A percentile compares a stretch with the other conserved stretches of the same genome.
Conservation (phyloP, 2,113 vertebrate genomes). For the Mustelus asterias region DNA sequence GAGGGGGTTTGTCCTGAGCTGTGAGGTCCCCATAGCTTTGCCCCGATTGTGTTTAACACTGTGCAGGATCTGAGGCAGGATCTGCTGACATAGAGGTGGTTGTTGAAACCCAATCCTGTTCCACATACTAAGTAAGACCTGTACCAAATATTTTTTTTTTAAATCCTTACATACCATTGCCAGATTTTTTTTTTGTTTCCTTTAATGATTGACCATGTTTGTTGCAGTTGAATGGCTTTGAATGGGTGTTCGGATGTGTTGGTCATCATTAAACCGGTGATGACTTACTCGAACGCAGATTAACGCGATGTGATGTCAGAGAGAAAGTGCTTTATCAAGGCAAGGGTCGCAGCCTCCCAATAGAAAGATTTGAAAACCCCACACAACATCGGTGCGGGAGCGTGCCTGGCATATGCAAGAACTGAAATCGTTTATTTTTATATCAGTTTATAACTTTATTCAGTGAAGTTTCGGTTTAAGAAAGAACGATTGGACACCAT, state of each 20-base stretch:
- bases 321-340: conserved; percentile 18
- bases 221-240: background rate
- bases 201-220: background rate
- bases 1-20: background rate
- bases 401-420: background rate
- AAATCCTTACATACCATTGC: background rate
- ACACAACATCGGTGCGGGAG: background rate
- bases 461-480: background rate
- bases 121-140: background rate
- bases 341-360: background rate
- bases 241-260: background rate
- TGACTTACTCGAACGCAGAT: conserved; percentile 10
- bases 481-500: background rate
- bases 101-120: background rate
- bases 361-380: background rate
- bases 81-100: background rate
- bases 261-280: background rate
- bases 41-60: background rate
- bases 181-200: background rate
- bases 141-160: background rate
- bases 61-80: background rate
- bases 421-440: background rate
- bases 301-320: conserved; percentile 22
- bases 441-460: background rate
- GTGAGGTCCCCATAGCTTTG: background rate